These are phyloP conservation scores for Haliclona indistincta DNA, from an alignment of 37 sponge, comb jelly and placozoan species.

Conservation along the genomic window DNA sequence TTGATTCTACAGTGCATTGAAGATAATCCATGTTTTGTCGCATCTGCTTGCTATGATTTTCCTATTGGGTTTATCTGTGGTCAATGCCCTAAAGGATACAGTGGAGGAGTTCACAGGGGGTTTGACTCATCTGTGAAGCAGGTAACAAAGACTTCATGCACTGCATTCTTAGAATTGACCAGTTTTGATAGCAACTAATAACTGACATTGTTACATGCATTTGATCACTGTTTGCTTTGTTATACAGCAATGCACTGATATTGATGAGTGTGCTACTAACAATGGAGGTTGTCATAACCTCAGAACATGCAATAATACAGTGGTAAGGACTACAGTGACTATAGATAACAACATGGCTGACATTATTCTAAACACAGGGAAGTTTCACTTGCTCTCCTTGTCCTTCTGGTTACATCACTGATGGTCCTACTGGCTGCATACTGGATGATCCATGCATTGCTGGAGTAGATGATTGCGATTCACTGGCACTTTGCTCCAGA, in stretches of 20 bases:
- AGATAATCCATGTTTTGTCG: slow-evolving; percentile 66
- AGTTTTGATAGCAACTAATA: no score
- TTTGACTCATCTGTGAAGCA: slow-evolving; percentile 40
- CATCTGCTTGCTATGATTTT: slow-evolving; percentile 49
- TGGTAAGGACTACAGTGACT: slow-evolving; percentile 19
- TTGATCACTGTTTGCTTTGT: not conserved
- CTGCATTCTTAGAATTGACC: no score
- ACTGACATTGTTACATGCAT: no score
- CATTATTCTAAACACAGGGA: slow-evolving; percentile 19
- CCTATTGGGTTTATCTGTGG: slow-evolving; percentile 75
- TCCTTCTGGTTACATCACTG: slow-evolving; percentile 62
- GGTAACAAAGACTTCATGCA: no score
- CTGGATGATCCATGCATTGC: slow-evolving; percentile 79
- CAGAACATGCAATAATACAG: slow-evolving; percentile 65
- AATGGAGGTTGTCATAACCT: slow-evolving; percentile 62
- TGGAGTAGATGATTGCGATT: slow-evolving; percentile 62
- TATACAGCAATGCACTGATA: slow-evolving; percentile 71
- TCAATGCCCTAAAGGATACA: slow-evolving; percentile 85
- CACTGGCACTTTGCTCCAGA: slow-evolving; percentile 60
- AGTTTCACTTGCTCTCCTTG: slow-evolving; percentile 79
- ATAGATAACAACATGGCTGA: not conserved
- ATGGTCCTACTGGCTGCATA: slow-evolving; percentile 57
- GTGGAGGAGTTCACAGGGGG: slow-evolving; percentile 45
- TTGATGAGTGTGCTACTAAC: slow-evolving; percentile 71
- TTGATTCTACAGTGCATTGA: slow-evolving; percentile 39